These are phyloP conservation scores for Automeris io DNA, from an alignment of 2,888 invertebrate species.

Conservation along the genomic window DNA sequence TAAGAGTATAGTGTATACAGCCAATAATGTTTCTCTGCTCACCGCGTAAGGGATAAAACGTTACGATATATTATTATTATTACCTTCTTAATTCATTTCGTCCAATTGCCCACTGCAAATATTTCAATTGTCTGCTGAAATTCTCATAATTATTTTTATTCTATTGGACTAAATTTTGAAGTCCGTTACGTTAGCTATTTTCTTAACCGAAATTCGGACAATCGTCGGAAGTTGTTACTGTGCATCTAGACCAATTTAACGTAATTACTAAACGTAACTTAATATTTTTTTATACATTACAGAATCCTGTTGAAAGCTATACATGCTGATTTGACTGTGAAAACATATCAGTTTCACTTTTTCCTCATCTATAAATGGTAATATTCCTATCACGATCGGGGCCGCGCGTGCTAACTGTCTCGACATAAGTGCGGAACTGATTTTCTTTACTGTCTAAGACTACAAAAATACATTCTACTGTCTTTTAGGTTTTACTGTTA, in stretches of 20 bases:
- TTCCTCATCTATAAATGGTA: constrained; percentile 58
- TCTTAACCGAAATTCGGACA: constrained; percentile 31
- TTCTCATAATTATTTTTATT: constrained; percentile 47
- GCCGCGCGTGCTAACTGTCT: constrained; percentile 60
- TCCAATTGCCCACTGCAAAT: constrained; percentile 16
- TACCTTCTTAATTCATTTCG: background rate
- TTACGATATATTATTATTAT: too few species aligned
- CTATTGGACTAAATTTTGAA: constrained; percentile 30
- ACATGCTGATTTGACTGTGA: constrained; percentile 44
- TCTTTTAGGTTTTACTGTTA: background rate
- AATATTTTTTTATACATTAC: constrained; percentile 26
- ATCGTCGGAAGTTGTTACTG: constrained; percentile 45
- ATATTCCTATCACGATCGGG: constrained; percentile 69
- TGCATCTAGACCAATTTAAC: constrained; percentile 33
- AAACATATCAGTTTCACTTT: constrained; percentile 72
- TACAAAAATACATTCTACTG: constrained; percentile 5
- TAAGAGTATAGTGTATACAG: too few species aligned
- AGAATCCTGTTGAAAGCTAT: constrained; percentile 70
- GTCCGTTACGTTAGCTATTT: constrained; percentile 39
- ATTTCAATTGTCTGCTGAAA: constrained; percentile 28
- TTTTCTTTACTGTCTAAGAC: constrained; percentile 20
- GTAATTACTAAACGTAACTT: constrained; percentile 27
- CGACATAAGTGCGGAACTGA: constrained; percentile 34
- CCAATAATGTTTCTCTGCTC: too few species aligned
- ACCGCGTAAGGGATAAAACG: too few species aligned